Percentiles rank a stretch among this genome's conserved stretches.
Evolutionary conservation across 1,140 invertebrate species (phyloP).

Genomic region (Bombus affinis): DNA sequence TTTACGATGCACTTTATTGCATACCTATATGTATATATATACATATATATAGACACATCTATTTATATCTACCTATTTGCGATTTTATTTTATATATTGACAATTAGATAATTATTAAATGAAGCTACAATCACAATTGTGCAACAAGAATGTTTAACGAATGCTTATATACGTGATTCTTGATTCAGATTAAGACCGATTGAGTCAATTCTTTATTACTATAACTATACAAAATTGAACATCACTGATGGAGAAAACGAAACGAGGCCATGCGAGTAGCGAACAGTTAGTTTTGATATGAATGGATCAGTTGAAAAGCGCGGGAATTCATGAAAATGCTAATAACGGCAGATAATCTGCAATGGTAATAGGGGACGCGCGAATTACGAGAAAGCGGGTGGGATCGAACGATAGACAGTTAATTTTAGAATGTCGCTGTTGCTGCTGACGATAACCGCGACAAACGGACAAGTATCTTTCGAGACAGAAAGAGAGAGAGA

Average conservation of each 20-base stretch:
- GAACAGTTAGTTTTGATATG: neutral
- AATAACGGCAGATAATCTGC: no score
- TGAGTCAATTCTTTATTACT: neutral
- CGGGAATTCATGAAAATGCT: neutral
- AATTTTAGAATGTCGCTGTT: conserved; percentile 39
- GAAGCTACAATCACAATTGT: neutral
- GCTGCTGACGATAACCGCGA: conserved; percentile 19
- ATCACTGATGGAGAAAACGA: neutral
- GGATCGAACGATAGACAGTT: conserved; percentile 7
- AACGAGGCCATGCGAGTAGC: neutral
- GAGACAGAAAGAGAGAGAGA: neutral
- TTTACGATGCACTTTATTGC: no score
- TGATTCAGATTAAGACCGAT: neutral
- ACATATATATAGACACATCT: neutral
- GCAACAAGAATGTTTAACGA: neutral
- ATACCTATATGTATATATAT: neutral
- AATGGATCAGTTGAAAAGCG: neutral
- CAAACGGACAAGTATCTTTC: neutral
- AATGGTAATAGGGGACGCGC: neutral
- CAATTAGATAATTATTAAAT: conserved; percentile 6
- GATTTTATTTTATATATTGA: neutral
- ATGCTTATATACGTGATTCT: neutral
- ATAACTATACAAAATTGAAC: neutral
- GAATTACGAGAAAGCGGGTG: neutral
- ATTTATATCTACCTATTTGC: neutral